A percentile compares a stretch with the other conserved stretches of the same genome.
phyloP scores from a whole-genome alignment of 2,888 invertebrate species.

The Dicranocentrus wangi region DNA sequence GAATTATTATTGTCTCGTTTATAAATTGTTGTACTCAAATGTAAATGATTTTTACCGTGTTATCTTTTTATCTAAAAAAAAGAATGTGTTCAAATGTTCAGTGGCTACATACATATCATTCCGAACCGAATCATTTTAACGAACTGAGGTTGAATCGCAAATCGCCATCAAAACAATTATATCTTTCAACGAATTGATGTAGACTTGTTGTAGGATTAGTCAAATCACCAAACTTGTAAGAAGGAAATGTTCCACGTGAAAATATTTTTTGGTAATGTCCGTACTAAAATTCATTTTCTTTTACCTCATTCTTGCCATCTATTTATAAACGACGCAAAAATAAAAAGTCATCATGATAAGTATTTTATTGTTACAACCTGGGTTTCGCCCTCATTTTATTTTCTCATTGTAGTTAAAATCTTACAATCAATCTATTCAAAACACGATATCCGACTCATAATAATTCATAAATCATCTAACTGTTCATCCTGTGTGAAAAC shows the following conservation, averaged over 20 bases:
- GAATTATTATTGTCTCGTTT: too few species aligned
- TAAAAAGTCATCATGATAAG: slow-evolving; percentile 23
- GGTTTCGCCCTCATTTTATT: too few species aligned
- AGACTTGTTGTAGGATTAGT: not conserved
- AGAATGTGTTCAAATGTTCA: slow-evolving; percentile 24
- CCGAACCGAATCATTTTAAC: slow-evolving; percentile 10
- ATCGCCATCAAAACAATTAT: not conserved
- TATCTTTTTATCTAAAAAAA: too few species aligned
- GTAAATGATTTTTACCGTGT: too few species aligned
- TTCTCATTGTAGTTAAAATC: too few species aligned
- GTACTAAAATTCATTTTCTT: not conserved
- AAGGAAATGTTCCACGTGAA: not conserved
- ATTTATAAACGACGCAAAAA: slow-evolving; percentile 20
- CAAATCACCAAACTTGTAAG: not conserved
- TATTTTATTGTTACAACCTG: too few species aligned
- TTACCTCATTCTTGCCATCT: slow-evolving; percentile 23
- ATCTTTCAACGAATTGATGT: too few species aligned
- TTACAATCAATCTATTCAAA: too few species aligned
- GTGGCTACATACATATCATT: slow-evolving; percentile 18
- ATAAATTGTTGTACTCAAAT: too few species aligned
- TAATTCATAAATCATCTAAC: too few species aligned
- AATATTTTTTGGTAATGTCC: slow-evolving; percentile 17
- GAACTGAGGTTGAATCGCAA: slow-evolving; percentile 12
- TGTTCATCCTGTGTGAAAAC: too few species aligned
- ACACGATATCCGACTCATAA: too few species aligned